Conservation (phyloP, 2,888 invertebrate species). For the Campaea margaritaria region DNA sequence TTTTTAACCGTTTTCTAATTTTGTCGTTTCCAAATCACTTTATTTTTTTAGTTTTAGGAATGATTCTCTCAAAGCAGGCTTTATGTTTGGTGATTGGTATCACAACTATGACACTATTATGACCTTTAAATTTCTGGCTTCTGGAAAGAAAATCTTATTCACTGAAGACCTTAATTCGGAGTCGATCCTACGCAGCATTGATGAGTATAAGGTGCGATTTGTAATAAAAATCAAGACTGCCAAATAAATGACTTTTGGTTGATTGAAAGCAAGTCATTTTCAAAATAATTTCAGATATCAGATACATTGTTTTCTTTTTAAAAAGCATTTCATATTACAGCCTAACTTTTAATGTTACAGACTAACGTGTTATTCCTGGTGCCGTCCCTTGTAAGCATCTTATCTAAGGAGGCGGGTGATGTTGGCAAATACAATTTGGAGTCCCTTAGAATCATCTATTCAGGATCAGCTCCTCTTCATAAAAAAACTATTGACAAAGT, state of each 20-base stretch:
- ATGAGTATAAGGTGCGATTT: slow-evolving; percentile 58
- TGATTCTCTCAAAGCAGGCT: slow-evolving; percentile 56
- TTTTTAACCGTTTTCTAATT: no score
- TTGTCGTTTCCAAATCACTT: no score
- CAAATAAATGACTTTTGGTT: no score
- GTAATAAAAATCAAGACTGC: no score
- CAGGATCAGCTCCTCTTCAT: slow-evolving; percentile 66
- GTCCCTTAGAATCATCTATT: slow-evolving; percentile 66
- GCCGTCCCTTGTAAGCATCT: slow-evolving; percentile 57
- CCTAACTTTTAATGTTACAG: no score
- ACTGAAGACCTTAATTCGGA: slow-evolving; percentile 45
- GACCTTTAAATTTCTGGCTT: slow-evolving; percentile 63
- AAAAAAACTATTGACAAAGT: slow-evolving; percentile 63
- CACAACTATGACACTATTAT: slow-evolving; percentile 71
- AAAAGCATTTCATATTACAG: no score
- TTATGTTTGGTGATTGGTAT: slow-evolving; percentile 68
- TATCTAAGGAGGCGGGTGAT: slow-evolving; percentile 59
- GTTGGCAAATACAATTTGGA: slow-evolving; percentile 55
- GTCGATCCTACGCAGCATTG: slow-evolving; percentile 52
- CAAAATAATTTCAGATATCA: no score
- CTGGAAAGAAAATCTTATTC: slow-evolving; percentile 65
- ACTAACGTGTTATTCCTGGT: slow-evolving; percentile 63
- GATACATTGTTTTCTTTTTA: no score
- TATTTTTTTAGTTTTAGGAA: slow-evolving; percentile 56
- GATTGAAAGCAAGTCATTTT: no score